These are phyloP conservation scores for Calephelis nemesis DNA, from an alignment of 1,140 invertebrate species.

Conservation along the genomic window DNA sequence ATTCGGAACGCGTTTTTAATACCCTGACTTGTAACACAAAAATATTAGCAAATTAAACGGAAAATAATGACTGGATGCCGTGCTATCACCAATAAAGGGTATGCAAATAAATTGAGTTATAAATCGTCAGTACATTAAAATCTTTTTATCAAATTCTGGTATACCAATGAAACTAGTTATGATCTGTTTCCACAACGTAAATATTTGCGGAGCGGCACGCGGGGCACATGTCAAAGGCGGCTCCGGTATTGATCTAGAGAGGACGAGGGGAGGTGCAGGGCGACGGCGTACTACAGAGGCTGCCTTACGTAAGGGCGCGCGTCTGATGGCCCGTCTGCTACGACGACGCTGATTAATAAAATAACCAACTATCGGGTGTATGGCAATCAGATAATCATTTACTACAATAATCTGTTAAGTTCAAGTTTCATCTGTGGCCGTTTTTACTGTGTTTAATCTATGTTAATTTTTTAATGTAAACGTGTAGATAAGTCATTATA, in stretches of 20 bases:
- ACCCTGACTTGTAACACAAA: slow-evolving; percentile 10
- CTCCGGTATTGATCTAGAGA: slow-evolving; percentile 76
- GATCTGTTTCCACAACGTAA: slow-evolving; percentile 75
- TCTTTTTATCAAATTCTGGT: slow-evolving; percentile 36
- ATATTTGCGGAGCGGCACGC: slow-evolving; percentile 74
- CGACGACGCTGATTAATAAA: slow-evolving; percentile 69
- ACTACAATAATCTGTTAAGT: slow-evolving; percentile 53
- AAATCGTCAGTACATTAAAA: slow-evolving; percentile 48
- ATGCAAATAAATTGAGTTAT: slow-evolving; percentile 43
- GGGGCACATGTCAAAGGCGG: slow-evolving; percentile 76
- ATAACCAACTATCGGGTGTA: slow-evolving; percentile 54
- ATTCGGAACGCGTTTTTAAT: slow-evolving; percentile 7
- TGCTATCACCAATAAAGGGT: slow-evolving; percentile 11
- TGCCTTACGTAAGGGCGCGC: slow-evolving; percentile 71
- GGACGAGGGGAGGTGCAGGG: slow-evolving; percentile 35
- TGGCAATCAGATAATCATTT: slow-evolving; percentile 51
- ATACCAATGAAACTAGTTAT: slow-evolving; percentile 73
- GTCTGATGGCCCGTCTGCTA: slow-evolving; percentile 71
- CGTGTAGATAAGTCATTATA: too few relatives aligned
- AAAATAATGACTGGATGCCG: slow-evolving; percentile 7
- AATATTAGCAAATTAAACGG: slow-evolving; percentile 7
- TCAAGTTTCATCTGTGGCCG: slow-evolving; percentile 12
- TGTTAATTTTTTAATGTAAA: too few relatives aligned
- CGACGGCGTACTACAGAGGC: slow-evolving; percentile 67
- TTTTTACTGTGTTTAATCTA: too few relatives aligned